Evolutionary conservation across 2,888 invertebrate genomes (phyloP).

Genomic region (Hypena proboscidalis): DNA sequence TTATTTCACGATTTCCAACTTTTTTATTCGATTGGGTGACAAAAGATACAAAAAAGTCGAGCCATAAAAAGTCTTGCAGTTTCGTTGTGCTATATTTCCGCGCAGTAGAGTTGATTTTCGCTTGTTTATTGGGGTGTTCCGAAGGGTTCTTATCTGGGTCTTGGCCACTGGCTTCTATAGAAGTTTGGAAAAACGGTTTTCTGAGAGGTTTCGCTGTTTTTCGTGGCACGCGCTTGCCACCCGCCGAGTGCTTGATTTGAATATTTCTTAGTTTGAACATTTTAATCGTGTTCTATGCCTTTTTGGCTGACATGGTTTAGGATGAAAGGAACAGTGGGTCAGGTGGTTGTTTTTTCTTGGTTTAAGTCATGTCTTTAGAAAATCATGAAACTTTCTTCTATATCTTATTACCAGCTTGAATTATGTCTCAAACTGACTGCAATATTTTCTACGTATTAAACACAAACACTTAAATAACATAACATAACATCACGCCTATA

Average conservation of each 20-base stretch:
- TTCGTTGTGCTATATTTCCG: slow-evolving; percentile 41
- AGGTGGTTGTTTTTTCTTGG: background rate
- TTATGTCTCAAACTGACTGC: too few relatives aligned
- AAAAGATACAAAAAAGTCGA: slow-evolving; percentile 66
- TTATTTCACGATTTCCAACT: slow-evolving; percentile 80
- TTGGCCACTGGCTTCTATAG: slow-evolving; percentile 70
- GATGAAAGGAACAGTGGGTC: slow-evolving; percentile 5
- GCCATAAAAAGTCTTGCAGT: slow-evolving; percentile 37
- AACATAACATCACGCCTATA: too few relatives aligned
- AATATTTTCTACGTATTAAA: too few relatives aligned
- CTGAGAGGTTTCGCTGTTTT: slow-evolving; percentile 59
- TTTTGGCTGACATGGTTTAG: background rate
- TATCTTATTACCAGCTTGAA: too few relatives aligned
- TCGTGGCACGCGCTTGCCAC: slow-evolving; percentile 65
- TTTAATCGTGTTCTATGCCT: slow-evolving; percentile 17
- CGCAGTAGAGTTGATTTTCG: slow-evolving; percentile 50
- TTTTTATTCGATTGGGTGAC: slow-evolving; percentile 78
- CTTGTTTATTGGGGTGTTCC: slow-evolving; percentile 26
- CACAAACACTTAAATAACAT: too few relatives aligned
- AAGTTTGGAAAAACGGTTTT: slow-evolving; percentile 63
- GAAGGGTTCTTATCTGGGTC: slow-evolving; percentile 63
- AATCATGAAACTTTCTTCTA: too few relatives aligned
- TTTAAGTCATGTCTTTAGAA: too few relatives aligned
- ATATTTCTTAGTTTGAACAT: slow-evolving; percentile 38
- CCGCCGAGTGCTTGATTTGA: slow-evolving; percentile 58